Conservation (phyloP, 2,113 vertebrate genomes). For the Upupa epops region DNA sequence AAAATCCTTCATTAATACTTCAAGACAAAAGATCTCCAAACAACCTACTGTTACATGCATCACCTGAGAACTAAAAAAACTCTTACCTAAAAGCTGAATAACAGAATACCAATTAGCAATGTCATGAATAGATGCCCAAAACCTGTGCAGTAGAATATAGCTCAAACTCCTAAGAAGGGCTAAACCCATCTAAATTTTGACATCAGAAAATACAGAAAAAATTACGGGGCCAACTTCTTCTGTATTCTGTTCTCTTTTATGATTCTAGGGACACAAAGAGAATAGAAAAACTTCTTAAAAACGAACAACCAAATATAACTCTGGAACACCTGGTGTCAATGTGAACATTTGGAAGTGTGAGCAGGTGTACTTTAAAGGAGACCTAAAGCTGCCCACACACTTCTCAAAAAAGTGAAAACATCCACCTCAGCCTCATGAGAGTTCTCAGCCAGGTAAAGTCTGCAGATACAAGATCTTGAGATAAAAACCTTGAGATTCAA, state of each 20-base stretch:
- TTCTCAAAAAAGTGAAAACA: not conserved
- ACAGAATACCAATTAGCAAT: not conserved
- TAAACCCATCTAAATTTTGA: not conserved
- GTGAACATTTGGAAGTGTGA: not conserved
- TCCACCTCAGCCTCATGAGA: not conserved
- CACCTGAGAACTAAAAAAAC: not conserved
- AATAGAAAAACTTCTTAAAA: not conserved
- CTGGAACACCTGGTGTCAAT: not conserved
- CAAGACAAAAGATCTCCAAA: constrained; percentile 5
- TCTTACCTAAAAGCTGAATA: not conserved
- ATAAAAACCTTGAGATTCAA: not conserved
- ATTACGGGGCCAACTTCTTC: too few species aligned
- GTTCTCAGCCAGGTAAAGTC: not conserved
- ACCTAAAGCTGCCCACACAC: not conserved
- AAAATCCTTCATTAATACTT: constrained; percentile 21
- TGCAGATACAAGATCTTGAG: not conserved
- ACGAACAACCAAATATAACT: not conserved
- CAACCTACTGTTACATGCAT: not conserved
- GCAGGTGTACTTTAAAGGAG: not conserved
- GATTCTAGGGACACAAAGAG: not conserved
- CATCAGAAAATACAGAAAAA: too few species aligned
- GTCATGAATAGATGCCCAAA: not conserved
- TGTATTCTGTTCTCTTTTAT: too few species aligned
- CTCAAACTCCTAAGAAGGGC: not conserved
- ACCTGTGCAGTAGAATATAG: not conserved